Percentiles rank a stretch among this genome's conserved stretches.
phyloP scores from a whole-genome alignment of 2,888 invertebrate species.

The Molanna angustata region DNA sequence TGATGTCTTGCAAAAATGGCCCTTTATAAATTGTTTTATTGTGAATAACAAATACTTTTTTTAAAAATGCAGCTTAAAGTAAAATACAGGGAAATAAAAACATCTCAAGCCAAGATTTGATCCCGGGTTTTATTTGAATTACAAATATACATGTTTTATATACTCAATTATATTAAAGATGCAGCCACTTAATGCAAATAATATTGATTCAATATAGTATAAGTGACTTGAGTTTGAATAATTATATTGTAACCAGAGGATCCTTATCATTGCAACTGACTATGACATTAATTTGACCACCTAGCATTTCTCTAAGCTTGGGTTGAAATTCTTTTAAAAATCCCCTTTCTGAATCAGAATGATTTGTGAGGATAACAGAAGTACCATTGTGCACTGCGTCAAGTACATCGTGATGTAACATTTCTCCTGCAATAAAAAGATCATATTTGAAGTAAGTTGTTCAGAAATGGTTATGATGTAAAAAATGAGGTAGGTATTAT shows the following conservation, averaged over 20 bases:
- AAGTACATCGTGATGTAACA: slow-evolving; percentile 92
- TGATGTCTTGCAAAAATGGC: too few species aligned
- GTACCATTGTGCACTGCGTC: slow-evolving; percentile 78
- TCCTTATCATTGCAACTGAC: slow-evolving; percentile 74
- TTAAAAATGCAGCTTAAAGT: too few species aligned
- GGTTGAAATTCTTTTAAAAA: slow-evolving; percentile 64
- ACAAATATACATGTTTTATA: too few species aligned
- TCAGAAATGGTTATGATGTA: too few species aligned
- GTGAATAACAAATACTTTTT: too few species aligned
- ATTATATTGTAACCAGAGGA: slow-evolving; percentile 69
- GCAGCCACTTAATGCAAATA: too few species aligned
- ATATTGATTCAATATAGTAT: not conserved
- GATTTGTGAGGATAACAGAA: slow-evolving; percentile 85
- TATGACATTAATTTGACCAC: slow-evolving; percentile 58
- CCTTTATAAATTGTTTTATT: too few species aligned
- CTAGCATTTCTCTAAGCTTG: slow-evolving; percentile 42
- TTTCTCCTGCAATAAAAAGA: slow-evolving; percentile 61
- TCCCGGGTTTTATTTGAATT: too few species aligned
- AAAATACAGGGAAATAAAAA: too few species aligned
- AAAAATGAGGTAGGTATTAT: too few species aligned
- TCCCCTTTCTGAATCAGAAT: slow-evolving; percentile 91
- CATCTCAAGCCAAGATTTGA: too few species aligned
- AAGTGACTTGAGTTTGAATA: not conserved
- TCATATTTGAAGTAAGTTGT: not conserved
- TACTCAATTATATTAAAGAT: too few species aligned